Evolutionary conservation across 2,888 invertebrate species (phyloP).

Genomic region (Scaptodrosophila latifasciaeformis): DNA sequence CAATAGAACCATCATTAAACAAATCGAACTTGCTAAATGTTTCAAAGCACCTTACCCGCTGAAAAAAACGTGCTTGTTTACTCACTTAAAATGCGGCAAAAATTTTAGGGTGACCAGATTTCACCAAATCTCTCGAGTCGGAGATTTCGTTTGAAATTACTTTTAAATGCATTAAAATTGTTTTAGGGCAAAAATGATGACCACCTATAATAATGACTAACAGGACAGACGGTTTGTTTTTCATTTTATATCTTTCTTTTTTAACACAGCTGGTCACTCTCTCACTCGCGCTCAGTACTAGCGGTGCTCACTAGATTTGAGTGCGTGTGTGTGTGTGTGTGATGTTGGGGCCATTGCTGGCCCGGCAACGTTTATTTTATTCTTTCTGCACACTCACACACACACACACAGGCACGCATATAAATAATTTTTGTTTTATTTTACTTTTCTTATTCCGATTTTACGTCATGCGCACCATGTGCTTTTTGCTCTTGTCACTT

Average conservation of each 20-base stretch:
- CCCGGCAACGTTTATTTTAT: slow-evolving; percentile 32
- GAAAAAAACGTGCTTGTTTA: slow-evolving; percentile 61
- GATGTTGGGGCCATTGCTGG: slow-evolving; percentile 16
- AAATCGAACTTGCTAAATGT: too few relatives aligned
- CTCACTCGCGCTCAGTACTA: not conserved
- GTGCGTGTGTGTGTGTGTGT: slow-evolving; percentile 1
- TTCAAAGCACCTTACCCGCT: too few relatives aligned
- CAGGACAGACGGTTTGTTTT: too few relatives aligned
- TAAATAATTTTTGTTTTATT: not conserved
- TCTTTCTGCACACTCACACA: not conserved
- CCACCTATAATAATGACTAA: too few relatives aligned
- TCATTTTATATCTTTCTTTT: not conserved
- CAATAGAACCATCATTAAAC: too few relatives aligned
- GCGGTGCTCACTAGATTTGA: too few relatives aligned
- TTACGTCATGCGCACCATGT: slow-evolving; percentile 72
- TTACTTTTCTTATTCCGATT: slow-evolving; percentile 10
- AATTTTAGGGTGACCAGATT: slow-evolving; percentile 30
- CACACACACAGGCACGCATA: slow-evolving; percentile 5
- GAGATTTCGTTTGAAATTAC: too few relatives aligned
- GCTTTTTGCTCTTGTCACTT: slow-evolving; percentile 38
- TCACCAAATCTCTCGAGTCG: too few relatives aligned
- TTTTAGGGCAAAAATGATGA: too few relatives aligned
- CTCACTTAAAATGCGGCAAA: slow-evolving; percentile 19
- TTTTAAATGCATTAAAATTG: too few relatives aligned
- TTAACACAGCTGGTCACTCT: slow-evolving; percentile 26